These are phyloP conservation scores for Diuraphis noxia DNA, from an alignment of 1,140 invertebrate genomes.

Conservation along the genomic window DNA sequence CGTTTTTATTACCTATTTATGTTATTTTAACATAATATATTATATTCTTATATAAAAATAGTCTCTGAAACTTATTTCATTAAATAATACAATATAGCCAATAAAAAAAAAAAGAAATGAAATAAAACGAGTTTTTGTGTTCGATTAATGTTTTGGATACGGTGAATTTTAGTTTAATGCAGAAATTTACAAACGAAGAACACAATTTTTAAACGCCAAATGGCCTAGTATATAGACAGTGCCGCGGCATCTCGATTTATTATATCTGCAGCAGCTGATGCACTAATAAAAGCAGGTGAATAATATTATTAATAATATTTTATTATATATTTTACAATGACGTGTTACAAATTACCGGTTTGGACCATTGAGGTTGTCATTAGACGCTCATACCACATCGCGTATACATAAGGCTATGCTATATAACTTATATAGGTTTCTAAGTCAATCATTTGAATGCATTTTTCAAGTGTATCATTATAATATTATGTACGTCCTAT, in stretches of 20 bases:
- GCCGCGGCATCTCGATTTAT: not conserved
- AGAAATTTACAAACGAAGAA: not conserved
- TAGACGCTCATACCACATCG: not conserved
- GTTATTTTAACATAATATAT: not conserved
- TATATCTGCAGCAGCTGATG: not conserved
- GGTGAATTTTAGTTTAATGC: not conserved
- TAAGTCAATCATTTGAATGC: slow-evolving; percentile 22
- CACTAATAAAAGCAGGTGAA: not conserved
- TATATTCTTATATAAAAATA: too few species aligned
- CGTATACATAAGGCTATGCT: not conserved
- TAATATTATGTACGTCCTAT: not conserved
- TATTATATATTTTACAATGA: not conserved
- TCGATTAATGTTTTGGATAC: not conserved
- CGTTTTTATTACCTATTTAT: not conserved
- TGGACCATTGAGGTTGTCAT: slow-evolving; percentile 18
- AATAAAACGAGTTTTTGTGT: not conserved
- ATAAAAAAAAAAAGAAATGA: not conserved
- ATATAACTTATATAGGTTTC: not conserved
- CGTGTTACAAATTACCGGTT: not conserved
- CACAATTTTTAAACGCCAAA: not conserved
- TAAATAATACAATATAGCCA: not conserved
- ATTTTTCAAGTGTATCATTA: slow-evolving; percentile 17
- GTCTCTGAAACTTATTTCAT: not conserved
- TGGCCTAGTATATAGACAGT: not conserved
- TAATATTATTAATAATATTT: slow-evolving; percentile 2